Evolutionary conservation across 2,797 vertebrate genomes (phyloP).

Genomic region (Microctenopoma steveboyesi): DNA sequence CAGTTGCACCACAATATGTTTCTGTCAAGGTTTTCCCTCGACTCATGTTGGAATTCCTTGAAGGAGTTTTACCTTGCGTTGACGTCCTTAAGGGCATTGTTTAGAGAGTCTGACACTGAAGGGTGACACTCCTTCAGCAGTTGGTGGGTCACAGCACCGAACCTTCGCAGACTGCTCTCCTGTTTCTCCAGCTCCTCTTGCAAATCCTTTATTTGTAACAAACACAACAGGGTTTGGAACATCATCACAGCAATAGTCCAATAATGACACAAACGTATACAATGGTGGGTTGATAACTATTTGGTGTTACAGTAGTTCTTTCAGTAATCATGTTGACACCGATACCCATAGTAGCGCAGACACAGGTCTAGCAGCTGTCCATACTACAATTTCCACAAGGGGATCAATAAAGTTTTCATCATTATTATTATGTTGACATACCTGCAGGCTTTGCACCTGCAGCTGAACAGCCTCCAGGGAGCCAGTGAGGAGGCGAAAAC

Average conservation of each 20-base stretch:
- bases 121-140: conserved; percentile 91
- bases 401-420: too few relatives aligned
- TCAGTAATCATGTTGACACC: too few relatives aligned
- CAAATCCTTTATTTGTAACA: conserved; percentile 81
- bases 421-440: conserved; percentile 51
- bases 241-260: background rate
- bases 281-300: background rate
- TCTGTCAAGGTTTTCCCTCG: background rate
- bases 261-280: background rate
- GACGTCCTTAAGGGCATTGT: conserved; percentile 87
- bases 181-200: conserved; percentile 93
- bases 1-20: too few relatives aligned
- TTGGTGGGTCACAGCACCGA: conserved; percentile 89
- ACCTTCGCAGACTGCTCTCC: conserved; percentile 89
- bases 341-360: too few relatives aligned
- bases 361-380: too few relatives aligned
- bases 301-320: too few relatives aligned
- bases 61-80: conserved; percentile 85
- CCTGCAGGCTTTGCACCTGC: conserved; percentile 94
- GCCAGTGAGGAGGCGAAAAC: conserved; percentile 91
- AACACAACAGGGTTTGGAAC: conserved; percentile 1
- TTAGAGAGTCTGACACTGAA: conserved; percentile 90
- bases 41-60: background rate
- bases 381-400: too few relatives aligned
- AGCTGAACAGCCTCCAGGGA: conserved; percentile 94